Base-by-base conservation (phyloP, 1,140 invertebrate species). In the Luehdorfia chinensis region DNA sequence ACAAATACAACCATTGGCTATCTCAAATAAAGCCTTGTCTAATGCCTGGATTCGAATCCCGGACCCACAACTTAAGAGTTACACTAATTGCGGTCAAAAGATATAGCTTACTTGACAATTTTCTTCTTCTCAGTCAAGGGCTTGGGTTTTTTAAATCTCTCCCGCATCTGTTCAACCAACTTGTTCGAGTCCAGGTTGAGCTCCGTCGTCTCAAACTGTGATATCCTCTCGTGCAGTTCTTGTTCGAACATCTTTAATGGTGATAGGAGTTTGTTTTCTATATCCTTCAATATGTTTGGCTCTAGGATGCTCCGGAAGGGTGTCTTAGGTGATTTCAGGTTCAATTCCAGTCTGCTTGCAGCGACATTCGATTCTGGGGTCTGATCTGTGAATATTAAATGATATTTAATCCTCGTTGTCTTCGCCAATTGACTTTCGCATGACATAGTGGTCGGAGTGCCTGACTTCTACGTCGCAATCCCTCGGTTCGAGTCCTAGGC, bases 51-150 rank as follows among this genome's bases (percentile, higher is more conserved):
- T n/a, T n/a, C n/a, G n/a, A n/a, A n/a, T n/a, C n/a, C n/a, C n/a
- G n/a, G n/a, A n/a, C n/a, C n/a, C n/a, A n/a, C n/a, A n/a, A n/a
- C n/a, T n/a, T n/a, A n/a, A n/a, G n/a, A n/a, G n/a, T n/a, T n/a
- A n/a, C n/a, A n/a, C n/a, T n/a, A n/a, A n/a, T n/a, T n/a, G n/a
- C n/a, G n/a, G n/a, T n/a, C n/a, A n/a, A n/a, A n/a, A n/a, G n/a
- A n/a, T n/a, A n/a, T n/a, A n/a, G 75, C 66, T 72, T 11, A 80
- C 76, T 62, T 56, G 5, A 78, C 55, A 54, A 78, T 70, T 28
- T 52, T 76, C 45, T 41, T 69, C 39, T 75, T 76, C 1, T 39
- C 69, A 16, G 53, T 32, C 44, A 77, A 37, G 0, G 77, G 77
- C 18, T 57, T 66, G 0, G 77, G 77, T 18, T 67, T 75, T 16